Evolutionary conservation across 2,888 invertebrate genomes (phyloP).

Genomic region (Lordiphosa andalusiaca): DNA sequence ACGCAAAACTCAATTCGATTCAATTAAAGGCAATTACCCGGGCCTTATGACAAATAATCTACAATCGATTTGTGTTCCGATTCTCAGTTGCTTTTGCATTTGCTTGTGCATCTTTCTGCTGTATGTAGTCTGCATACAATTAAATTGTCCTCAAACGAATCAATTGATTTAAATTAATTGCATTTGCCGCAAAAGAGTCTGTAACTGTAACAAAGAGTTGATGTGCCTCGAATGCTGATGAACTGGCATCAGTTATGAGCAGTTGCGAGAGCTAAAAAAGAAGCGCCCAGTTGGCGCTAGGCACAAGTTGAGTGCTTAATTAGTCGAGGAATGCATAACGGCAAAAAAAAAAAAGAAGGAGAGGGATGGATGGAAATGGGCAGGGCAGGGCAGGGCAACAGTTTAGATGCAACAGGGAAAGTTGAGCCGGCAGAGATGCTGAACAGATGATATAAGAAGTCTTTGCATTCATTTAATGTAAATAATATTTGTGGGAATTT

Average conservation of each 20-base stretch:
- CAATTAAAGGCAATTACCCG: constrained; percentile 79
- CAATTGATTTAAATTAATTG: constrained; percentile 80
- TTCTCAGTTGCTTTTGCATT: constrained; percentile 23
- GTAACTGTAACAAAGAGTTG: constrained; percentile 16
- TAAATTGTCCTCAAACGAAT: constrained; percentile 81
- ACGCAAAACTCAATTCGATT: constrained; percentile 77
- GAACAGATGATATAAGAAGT: too few species aligned
- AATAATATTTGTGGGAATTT: too few species aligned
- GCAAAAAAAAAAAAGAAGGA: too few species aligned
- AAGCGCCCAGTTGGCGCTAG: constrained; percentile 27
- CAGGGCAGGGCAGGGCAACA: background rate
- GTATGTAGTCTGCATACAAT: constrained; percentile 69
- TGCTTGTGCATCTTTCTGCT: constrained; percentile 40
- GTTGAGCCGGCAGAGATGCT: background rate
- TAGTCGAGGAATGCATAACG: constrained; percentile 50
- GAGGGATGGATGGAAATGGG: background rate
- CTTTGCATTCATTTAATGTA: too few species aligned
- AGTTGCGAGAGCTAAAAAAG: constrained; percentile 4
- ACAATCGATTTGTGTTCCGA: constrained; percentile 63
- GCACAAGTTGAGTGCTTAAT: constrained; percentile 52
- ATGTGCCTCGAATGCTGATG: constrained; percentile 33
- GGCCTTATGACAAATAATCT: constrained; percentile 74
- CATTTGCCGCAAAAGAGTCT: constrained; percentile 74
- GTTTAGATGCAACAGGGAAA: background rate
- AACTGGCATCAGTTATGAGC: constrained; percentile 46